Evolutionary conservation across 2,888 invertebrate species (phyloP).

Genomic region (Acleris sparsana): DNA sequence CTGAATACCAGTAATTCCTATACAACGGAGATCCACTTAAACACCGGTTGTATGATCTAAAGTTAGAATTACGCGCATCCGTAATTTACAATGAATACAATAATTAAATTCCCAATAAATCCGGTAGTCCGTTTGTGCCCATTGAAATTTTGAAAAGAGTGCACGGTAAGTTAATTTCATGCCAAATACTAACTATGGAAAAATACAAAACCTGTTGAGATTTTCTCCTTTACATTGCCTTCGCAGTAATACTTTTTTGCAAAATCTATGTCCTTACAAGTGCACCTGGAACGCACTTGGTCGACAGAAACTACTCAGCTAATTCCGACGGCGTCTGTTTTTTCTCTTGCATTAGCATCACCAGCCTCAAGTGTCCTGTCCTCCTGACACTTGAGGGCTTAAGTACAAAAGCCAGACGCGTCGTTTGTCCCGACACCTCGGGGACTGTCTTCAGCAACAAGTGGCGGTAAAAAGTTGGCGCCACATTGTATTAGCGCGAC

Average conservation of each 20-base stretch:
- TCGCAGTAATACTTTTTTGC: conserved; percentile 8
- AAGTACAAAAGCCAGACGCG: conserved; percentile 76
- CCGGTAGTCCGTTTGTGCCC: conserved; percentile 52
- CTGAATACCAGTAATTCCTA: conserved; percentile 27
- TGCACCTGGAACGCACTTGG: conserved; percentile 18
- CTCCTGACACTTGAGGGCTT: conserved; percentile 55
- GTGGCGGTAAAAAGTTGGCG: conserved; percentile 73
- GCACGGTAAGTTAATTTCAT: conserved; percentile 53
- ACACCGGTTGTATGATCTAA: conserved; percentile 35
- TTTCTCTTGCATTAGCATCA: conserved; percentile 45
- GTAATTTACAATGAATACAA: conserved; percentile 53
- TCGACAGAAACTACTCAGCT: conserved; percentile 17
- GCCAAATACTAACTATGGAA: conserved; percentile 40
- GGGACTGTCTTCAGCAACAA: conserved; percentile 49
- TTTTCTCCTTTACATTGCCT: conserved; percentile 9
- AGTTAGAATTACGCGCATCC: conserved; percentile 55
- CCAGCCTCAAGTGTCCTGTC: conserved; percentile 48
- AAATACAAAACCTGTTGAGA: conserved; percentile 36
- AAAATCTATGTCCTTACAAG: conserved; percentile 3
- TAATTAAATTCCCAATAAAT: conserved; percentile 56
- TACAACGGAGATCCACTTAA: conserved; percentile 36
- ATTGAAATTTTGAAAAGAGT: conserved; percentile 42
- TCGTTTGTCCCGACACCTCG: conserved; percentile 77
- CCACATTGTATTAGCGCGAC: conserved; percentile 62
- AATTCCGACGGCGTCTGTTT: conserved; percentile 37